These are phyloP conservation scores for Dastarcus helophoroides DNA, from an alignment of 2,888 invertebrate species.

Conservation along the genomic window DNA sequence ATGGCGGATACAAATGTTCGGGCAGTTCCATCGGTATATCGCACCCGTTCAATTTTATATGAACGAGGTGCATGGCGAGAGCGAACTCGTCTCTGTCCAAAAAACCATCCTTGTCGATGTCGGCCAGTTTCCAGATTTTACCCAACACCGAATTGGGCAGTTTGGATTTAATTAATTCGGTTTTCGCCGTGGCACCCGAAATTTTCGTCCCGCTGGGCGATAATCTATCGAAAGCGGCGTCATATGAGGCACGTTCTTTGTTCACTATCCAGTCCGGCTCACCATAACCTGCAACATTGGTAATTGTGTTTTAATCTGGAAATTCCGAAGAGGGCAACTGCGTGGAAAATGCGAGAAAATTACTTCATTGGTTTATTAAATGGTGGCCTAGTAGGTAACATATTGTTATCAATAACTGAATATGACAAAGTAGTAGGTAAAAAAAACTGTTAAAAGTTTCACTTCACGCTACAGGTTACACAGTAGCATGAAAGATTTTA, in stretches of 20 bases:
- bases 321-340: too few species aligned
- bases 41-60: conserved; percentile 79
- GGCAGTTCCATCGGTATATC: conserved; percentile 82
- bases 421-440: too few species aligned
- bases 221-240: conserved; percentile 66
- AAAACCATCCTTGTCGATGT: conserved; percentile 89
- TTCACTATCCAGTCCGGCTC: conserved; percentile 96
- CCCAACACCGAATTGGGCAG: conserved; percentile 92
- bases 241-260: conserved; percentile 75
- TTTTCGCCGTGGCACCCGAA: conserved; percentile 80
- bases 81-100: conserved; percentile 94
- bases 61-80: conserved; percentile 89
- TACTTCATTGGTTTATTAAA: too few species aligned
- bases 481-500: too few species aligned
- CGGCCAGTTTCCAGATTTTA: conserved; percentile 94
- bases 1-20: conserved; percentile 78
- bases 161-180: conserved; percentile 93
- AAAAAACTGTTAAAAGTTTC: too few species aligned
- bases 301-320: too few species aligned
- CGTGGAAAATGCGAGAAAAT: too few species aligned
- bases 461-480: too few species aligned
- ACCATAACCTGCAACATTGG: conserved; percentile 58
- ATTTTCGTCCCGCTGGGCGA: conserved; percentile 86
- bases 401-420: too few species aligned
- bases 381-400: too few species aligned